These are phyloP conservation scores for Luscinia luscinia DNA, from an alignment of 2,797 vertebrate genomes.

Conservation along the genomic window DNA sequence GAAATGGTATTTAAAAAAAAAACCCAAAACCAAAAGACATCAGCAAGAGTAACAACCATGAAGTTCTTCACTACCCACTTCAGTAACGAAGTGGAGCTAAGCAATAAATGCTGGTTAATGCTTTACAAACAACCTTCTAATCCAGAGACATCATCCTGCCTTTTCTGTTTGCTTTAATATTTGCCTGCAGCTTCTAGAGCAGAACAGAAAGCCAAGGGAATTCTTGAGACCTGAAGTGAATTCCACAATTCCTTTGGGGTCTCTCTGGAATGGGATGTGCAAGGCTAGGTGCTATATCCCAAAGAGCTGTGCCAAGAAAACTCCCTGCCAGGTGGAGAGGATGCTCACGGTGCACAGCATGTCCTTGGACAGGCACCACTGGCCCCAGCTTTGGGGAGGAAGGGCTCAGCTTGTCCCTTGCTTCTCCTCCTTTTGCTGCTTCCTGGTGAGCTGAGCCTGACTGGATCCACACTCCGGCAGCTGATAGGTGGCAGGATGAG, in stretches of 20 bases:
- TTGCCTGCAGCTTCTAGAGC: not conserved
- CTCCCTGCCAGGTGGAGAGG: not conserved
- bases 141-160: not conserved
- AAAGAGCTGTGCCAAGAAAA: not conserved
- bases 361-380: fast-evolving
- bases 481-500: not conserved
- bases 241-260: not conserved
- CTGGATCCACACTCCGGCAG: not conserved
- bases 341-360: not conserved
- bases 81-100: not conserved
- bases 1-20: not conserved
- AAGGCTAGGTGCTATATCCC: not conserved
- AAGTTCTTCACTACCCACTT: slow-evolving; percentile 10
- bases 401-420: not conserved
- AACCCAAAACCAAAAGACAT: no score
- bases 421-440: not conserved
- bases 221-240: not conserved
- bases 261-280: not conserved
- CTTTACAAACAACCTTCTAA: not conserved
- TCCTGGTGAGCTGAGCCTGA: not conserved
- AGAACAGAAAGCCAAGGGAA: not conserved
- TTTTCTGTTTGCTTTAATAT: not conserved
- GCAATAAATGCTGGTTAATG: not conserved
- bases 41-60: not conserved
- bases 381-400: not conserved